Percentiles rank a stretch among this genome's conserved stretches.
Evolutionary conservation across 2,888 invertebrate genomes (phyloP).

Genomic region (Netelia fuscicornis): DNA sequence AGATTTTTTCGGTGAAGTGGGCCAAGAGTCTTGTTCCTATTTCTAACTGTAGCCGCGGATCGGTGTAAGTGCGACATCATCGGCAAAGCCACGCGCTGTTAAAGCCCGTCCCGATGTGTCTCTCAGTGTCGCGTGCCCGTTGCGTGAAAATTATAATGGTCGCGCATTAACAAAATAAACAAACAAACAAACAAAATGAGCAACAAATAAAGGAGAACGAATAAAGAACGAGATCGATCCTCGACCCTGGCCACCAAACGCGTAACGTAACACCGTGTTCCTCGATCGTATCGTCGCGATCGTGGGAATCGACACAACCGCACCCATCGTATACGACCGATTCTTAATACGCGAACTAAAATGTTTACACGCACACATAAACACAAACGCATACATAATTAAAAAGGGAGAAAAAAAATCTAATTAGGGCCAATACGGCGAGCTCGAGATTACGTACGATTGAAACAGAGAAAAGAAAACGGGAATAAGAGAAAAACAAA

Average conservation of each 20-base stretch:
- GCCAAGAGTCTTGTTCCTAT: slow-evolving; percentile 82
- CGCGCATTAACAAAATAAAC: neutral
- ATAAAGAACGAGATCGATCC: slow-evolving; percentile 38
- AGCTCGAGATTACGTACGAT: neutral
- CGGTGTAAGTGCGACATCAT: slow-evolving; percentile 41
- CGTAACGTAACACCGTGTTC: slow-evolving; percentile 55
- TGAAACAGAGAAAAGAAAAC: slow-evolving; percentile 3
- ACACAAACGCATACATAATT: neutral
- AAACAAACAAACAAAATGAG: neutral
- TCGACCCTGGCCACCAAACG: slow-evolving; percentile 36
- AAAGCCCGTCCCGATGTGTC: slow-evolving; percentile 22
- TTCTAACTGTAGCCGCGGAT: slow-evolving; percentile 75
- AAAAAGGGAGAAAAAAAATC: neutral
- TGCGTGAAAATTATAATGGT: slow-evolving; percentile 50
- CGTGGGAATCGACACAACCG: slow-evolving; percentile 58
- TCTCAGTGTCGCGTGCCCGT: slow-evolving; percentile 64
- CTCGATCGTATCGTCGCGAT: slow-evolving; percentile 55
- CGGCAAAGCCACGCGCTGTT: slow-evolving; percentile 57
- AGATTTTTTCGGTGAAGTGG: slow-evolving; percentile 21
- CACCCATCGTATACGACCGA: slow-evolving; percentile 11
- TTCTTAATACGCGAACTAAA: neutral
- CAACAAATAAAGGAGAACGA: slow-evolving; percentile 19
- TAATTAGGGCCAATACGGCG: no score
- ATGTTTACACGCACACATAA: slow-evolving; percentile 3
- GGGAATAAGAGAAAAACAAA: slow-evolving; percentile 34